A percentile compares a stretch with the other conserved stretches of the same genome.
Evolutionary conservation across 2,113 vertebrate genomes (phyloP).

Genomic region (Struthio camelus): DNA sequence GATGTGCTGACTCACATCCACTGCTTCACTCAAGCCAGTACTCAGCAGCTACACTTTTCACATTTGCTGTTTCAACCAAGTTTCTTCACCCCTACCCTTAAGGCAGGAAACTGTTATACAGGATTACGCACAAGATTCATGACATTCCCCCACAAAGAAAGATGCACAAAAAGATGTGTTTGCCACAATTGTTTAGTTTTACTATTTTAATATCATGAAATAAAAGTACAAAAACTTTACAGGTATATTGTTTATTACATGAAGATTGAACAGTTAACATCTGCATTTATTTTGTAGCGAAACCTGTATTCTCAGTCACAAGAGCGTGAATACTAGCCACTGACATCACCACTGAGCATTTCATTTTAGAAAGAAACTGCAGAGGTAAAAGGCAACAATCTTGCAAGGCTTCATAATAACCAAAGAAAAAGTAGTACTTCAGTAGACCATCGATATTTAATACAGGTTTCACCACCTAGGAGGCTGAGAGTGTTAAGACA

Average conservation of each 20-base stretch:
- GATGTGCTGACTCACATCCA: background rate
- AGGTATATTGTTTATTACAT: slow-evolving; percentile 72
- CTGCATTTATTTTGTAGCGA: slow-evolving; percentile 52
- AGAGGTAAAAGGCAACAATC: slow-evolving; percentile 63
- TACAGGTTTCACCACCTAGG: background rate
- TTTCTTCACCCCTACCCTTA: background rate
- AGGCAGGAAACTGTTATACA: background rate
- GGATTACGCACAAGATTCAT: background rate
- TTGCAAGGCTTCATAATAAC: slow-evolving; percentile 3
- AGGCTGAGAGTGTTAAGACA: slow-evolving; percentile 12
- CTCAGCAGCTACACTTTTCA: background rate
- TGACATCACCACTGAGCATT: slow-evolving; percentile 50
- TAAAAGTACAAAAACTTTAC: slow-evolving; percentile 80
- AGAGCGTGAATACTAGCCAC: slow-evolving; percentile 54
- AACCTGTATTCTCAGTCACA: slow-evolving; percentile 65
- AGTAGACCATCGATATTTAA: background rate
- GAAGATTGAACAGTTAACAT: slow-evolving; percentile 60
- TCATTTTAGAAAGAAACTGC: slow-evolving; percentile 39
- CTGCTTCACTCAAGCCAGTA: rapidly evolving
- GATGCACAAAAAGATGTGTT: slow-evolving; percentile 31
- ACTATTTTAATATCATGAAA: slow-evolving; percentile 78
- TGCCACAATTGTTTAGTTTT: slow-evolving; percentile 68
- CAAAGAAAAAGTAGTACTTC: background rate
- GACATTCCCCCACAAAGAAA: background rate
- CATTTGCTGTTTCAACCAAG: background rate